These are phyloP conservation scores for Nasua narica DNA, from an alignment of 2,797 vertebrate genomes.

Conservation along the genomic window DNA sequence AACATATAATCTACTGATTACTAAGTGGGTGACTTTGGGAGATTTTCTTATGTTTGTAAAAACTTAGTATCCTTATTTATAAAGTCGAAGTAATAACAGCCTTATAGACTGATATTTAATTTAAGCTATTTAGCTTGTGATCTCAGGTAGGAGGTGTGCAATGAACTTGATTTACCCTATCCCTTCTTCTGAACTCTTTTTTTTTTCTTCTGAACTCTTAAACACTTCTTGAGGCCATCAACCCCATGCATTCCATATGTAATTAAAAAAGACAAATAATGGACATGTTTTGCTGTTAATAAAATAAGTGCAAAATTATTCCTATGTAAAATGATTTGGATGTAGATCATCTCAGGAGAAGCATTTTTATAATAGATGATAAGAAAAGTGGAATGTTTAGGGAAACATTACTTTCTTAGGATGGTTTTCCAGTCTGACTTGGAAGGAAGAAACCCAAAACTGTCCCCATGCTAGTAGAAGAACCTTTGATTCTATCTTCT, in stretches of 20 bases:
- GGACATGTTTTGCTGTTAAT: not conserved
- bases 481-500: not conserved
- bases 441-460: not conserved
- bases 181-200: not conserved
- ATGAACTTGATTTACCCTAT: not conserved
- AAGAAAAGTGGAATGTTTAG: not conserved
- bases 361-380: not conserved
- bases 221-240: not conserved
- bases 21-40: not conserved
- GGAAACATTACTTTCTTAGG: not conserved
- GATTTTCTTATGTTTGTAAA: not conserved
- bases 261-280: not conserved
- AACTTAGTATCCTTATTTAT: not conserved
- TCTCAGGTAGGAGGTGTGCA: not conserved
- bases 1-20: not conserved
- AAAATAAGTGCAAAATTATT: not conserved
- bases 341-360: not conserved
- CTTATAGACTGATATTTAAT: not conserved
- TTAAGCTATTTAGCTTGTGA: not conserved
- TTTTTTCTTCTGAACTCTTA: not conserved
- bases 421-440: not conserved
- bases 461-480: not conserved
- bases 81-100: not conserved
- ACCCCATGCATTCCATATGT: not conserved
- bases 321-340: not conserved